Evolutionary conservation across 2,888 invertebrate species (phyloP).

Genomic region (Brachycybe producta): DNA sequence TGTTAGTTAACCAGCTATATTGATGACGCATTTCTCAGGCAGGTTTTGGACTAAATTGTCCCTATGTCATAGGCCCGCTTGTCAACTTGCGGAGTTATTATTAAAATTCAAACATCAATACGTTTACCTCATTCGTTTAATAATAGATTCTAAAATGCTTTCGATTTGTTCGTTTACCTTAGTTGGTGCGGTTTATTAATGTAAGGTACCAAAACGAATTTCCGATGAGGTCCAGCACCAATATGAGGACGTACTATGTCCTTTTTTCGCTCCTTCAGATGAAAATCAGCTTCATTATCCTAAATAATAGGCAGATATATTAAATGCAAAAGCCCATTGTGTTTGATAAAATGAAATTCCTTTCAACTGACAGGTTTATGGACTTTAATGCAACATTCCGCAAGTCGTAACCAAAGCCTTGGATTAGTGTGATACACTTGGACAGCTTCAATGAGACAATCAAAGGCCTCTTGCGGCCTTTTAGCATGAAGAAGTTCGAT

Average conservation of each 20-base stretch:
- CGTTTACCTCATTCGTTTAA: too few relatives aligned
- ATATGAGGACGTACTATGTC: conserved; percentile 47
- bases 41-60: too few relatives aligned
- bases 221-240: conserved; percentile 46
- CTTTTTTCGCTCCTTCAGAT: conserved; percentile 44
- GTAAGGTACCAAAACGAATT: conserved; percentile 45
- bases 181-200: conserved; percentile 15
- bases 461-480: conserved; percentile 72
- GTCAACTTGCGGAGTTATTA: too few relatives aligned
- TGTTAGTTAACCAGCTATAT: too few relatives aligned
- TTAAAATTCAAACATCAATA: too few relatives aligned
- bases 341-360: too few relatives aligned
- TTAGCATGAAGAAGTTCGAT: conserved; percentile 68
- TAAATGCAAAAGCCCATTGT: too few relatives aligned
- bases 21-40: too few relatives aligned
- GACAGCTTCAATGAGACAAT: conserved; percentile 73
- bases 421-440: conserved; percentile 77
- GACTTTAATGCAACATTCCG: conserved; percentile 73
- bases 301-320: conserved; percentile 29
- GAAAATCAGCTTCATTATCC: conserved; percentile 49
- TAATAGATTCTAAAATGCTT: too few relatives aligned
- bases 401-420: conserved; percentile 77
- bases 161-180: too few relatives aligned
- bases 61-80: too few relatives aligned
- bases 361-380: conserved; percentile 37